Evolutionary conservation across 2,888 invertebrate species (phyloP), one percentile per base, ranked within the genome.

Genomic region (Calameuta filiformis): DNA sequence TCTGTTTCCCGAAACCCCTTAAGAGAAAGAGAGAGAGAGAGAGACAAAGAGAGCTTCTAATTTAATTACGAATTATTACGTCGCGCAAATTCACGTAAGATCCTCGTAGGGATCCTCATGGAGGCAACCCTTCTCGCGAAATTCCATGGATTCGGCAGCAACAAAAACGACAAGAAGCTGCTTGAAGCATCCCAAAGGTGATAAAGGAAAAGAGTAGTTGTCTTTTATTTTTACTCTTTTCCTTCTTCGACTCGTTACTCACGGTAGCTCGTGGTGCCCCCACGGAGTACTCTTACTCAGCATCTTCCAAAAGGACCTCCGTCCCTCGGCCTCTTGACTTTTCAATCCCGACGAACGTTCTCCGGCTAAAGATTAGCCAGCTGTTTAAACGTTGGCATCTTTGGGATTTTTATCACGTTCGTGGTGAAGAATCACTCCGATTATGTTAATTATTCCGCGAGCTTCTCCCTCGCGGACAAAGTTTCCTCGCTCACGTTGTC

Each of bases 391-490:
- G 82, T 84, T 85, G 77, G 73, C 75, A 78, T 79, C 80, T 80
- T 83, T 77, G 80, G 79, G 81, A 81, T 82, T 86, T 84, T 84
- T 83, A 85, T 85, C 76, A 79, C 83, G 81, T 76, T 80, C 84
- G 84, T 83, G 83, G 84, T 83, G 82, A 83, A 86, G 85, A 88
- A 85, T 85, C 87, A 88, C 87, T 87, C 85, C 86, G 88, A 88
- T 89, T 89, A 89, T 87, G 87, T 85, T 87, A 86, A 89, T 89
- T 88, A 86, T 85, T 84, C 84, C 77, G 40, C 31, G 77, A 69
- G 75, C 75, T 77, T 68, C 76, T 80, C 79, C 81, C 79, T 83
- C 81, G 83, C 79, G 84, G 86, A 84, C 82, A 82, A 87, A 87
- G 83, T 88, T 88, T 83, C 83, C 85, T 86, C 86, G 85, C 86